Percentiles rank a stretch among this genome's conserved stretches.
phyloP scores from a whole-genome alignment of 2,797 vertebrate species.

The Lepilemur ruficaudatus region DNA sequence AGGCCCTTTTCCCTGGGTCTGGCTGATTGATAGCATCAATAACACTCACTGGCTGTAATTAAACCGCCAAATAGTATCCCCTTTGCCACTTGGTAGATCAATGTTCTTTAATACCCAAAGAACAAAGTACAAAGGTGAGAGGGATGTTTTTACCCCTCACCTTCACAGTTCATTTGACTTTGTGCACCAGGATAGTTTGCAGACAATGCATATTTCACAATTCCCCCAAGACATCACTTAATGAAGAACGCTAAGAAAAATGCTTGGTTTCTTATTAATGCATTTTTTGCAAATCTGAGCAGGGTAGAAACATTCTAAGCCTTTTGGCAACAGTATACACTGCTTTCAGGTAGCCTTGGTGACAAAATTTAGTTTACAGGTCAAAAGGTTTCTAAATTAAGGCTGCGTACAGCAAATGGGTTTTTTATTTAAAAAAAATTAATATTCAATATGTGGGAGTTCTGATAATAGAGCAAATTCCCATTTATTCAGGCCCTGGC shows the following conservation, averaged over 20 bases:
- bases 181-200: conserved; percentile 42
- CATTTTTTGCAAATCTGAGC: conserved; percentile 27
- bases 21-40: conserved; percentile 81
- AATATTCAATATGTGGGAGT: neutral
- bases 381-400: conserved; percentile 45
- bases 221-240: conserved; percentile 41
- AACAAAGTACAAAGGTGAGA: conserved; percentile 65
- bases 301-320: neutral
- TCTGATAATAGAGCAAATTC: neutral
- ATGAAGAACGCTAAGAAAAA: conserved; percentile 60
- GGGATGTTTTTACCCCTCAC: conserved; percentile 74
- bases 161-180: conserved; percentile 82
- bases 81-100: conserved; percentile 77
- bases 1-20: conserved; percentile 70
- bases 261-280: conserved; percentile 26
- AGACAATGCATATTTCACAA: conserved; percentile 57
- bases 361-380: neutral
- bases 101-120: conserved; percentile 67
- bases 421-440: neutral
- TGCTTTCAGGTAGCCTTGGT: neutral
- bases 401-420: neutral
- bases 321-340: neutral
- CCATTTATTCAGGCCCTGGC: neutral
- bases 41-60: conserved; percentile 85
- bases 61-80: conserved; percentile 80